phyloP scores from a whole-genome alignment of 2,113 vertebrate species.

The Phaethornis superciliosus region DNA sequence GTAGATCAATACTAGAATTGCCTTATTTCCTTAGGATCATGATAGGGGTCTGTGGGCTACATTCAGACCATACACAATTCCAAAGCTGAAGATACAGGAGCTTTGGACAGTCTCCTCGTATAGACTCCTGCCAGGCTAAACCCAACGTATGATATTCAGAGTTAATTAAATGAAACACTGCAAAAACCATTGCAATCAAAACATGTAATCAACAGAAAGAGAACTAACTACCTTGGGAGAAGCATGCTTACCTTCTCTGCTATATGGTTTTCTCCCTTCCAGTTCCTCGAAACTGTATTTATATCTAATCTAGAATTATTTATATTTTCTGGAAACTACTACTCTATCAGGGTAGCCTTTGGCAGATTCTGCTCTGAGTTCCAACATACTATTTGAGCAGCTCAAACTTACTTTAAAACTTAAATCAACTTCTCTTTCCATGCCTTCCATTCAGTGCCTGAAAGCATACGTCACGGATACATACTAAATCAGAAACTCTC shows the following conservation, averaged over 20 bases:
- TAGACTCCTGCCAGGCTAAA: not conserved
- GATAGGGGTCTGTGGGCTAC: not conserved
- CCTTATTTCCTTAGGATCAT: not conserved
- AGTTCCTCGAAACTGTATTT: not conserved
- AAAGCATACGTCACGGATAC: not conserved
- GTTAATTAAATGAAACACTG: not conserved
- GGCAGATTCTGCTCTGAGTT: not conserved
- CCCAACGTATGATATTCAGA: not conserved
- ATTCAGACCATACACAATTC: not conserved
- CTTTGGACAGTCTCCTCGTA: not conserved
- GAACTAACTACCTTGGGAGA: not conserved
- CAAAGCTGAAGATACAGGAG: not conserved
- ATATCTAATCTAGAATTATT: not conserved
- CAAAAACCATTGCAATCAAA: not conserved
- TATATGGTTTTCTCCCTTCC: not conserved
- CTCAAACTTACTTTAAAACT: not conserved
- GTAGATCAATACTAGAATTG: not conserved
- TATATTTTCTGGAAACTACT: not conserved
- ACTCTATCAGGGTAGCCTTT: not conserved
- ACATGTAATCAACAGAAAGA: accelerated
- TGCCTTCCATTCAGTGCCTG: not conserved
- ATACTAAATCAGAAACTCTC: not conserved
- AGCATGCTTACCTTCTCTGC: not conserved
- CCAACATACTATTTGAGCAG: not conserved
- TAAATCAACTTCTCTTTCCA: not conserved